Percentiles rank a stretch among this genome's conserved stretches.
phyloP scores from a whole-genome alignment of 2,888 invertebrate genomes.

The Drosophila lacicola region DNA sequence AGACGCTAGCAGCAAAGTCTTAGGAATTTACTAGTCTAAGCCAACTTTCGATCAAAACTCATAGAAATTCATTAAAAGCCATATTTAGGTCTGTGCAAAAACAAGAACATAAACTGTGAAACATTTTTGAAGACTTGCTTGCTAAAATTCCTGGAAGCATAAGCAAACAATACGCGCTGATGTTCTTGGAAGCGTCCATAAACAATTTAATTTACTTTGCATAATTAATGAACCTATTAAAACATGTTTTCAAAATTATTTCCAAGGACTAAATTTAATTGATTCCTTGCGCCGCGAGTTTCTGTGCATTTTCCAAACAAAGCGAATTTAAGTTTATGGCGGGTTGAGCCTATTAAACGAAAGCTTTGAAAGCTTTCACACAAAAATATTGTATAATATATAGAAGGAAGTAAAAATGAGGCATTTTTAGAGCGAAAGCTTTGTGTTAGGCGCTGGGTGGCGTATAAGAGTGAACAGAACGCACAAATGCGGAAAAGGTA shows the following conservation, averaged over 20 bases:
- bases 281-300: not conserved
- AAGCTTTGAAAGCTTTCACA: constrained; percentile 46
- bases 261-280: not conserved
- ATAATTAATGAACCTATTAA: not conserved
- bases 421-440: constrained; percentile 44
- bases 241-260: not conserved
- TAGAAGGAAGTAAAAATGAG: constrained; percentile 17
- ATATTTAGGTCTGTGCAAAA: not conserved
- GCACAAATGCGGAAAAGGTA: not conserved
- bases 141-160: constrained; percentile 2
- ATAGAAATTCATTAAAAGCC: not conserved
- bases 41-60: too few species aligned
- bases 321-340: constrained; percentile 7
- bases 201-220: constrained; percentile 6
- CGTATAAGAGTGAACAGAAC: constrained; percentile 37
- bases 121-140: not conserved
- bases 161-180: not conserved
- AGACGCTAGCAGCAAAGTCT: not conserved
- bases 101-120: not conserved
- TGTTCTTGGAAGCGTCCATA: not conserved
- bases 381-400: constrained; percentile 42
- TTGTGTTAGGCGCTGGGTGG: not conserved
- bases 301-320: constrained; percentile 4
- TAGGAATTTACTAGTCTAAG: not conserved
- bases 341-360: constrained; percentile 8